Evolutionary conservation across 2,888 invertebrate species (phyloP).

Genomic region (Pocota personata): DNA sequence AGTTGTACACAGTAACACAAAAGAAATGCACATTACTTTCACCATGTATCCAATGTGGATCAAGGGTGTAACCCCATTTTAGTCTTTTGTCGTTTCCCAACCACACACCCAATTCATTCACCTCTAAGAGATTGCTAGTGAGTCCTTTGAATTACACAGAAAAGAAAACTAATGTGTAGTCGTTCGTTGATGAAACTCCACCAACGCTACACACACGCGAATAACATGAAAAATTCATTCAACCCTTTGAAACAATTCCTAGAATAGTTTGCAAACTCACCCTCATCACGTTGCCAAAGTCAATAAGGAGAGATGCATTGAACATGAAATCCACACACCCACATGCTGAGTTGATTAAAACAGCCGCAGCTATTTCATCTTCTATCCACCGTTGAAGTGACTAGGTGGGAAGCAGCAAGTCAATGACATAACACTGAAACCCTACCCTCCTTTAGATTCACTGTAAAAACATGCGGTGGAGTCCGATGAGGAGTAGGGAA

Average conservation of each 20-base stretch:
- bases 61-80: constrained; percentile 69
- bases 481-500: neutral
- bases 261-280: constrained; percentile 63
- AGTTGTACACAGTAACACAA: constrained; percentile 33
- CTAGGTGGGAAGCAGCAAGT: constrained; percentile 31
- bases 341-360: constrained; percentile 62
- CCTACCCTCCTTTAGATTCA: constrained; percentile 3
- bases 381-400: neutral
- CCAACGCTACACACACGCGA: constrained; percentile 10
- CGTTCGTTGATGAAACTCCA: constrained; percentile 3
- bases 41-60: constrained; percentile 60
- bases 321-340: constrained; percentile 57
- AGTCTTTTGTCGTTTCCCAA: constrained; percentile 49
- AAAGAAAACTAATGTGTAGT: neutral
- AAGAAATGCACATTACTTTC: constrained; percentile 40
- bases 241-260: constrained; percentile 53
- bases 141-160: constrained; percentile 28
- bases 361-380: constrained; percentile 58
- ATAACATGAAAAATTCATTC: constrained; percentile 66
- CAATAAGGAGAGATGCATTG: constrained; percentile 67
- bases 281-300: constrained; percentile 63
- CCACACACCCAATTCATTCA: constrained; percentile 64
- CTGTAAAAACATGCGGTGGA: neutral
- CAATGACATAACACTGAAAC: constrained; percentile 52
- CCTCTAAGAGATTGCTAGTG: constrained; percentile 60